These are phyloP conservation scores for Vespertilio murinus DNA, from an alignment of 2,797 vertebrate species.

Conservation along the genomic window DNA sequence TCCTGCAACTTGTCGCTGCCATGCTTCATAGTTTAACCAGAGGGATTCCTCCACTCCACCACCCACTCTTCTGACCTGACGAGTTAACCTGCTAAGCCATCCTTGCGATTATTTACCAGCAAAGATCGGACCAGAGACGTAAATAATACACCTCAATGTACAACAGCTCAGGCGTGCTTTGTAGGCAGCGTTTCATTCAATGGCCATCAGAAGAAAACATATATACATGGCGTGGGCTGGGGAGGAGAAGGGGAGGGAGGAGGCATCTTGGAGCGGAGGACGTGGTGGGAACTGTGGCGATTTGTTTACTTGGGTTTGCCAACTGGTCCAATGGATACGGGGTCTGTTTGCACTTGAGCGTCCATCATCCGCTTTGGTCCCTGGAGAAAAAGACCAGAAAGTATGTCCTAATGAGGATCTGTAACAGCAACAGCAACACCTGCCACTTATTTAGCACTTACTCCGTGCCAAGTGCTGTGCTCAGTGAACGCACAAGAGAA, in stretches of 20 bases:
- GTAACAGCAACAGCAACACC: background rate
- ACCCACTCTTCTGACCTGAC: background rate
- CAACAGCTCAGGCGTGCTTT: conserved; percentile 60
- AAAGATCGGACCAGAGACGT: conserved; percentile 69
- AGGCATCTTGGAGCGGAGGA: conserved; percentile 62
- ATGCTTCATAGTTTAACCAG: conserved; percentile 13
- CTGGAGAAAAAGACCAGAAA: conserved; percentile 81
- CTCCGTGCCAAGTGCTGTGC: background rate
- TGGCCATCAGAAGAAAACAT: conserved; percentile 50
- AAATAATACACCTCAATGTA: conserved; percentile 75
- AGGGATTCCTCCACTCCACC: background rate
- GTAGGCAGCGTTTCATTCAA: conserved; percentile 47
- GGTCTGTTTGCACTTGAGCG: conserved; percentile 94
- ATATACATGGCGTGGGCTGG: conserved; percentile 28
- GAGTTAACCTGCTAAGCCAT: conserved; percentile 42
- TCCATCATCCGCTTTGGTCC: conserved; percentile 93
- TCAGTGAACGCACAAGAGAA: background rate
- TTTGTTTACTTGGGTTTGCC: conserved; percentile 94
- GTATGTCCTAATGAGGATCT: background rate
- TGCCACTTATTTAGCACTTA: accelerated
- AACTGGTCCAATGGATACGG: conserved; percentile 86
- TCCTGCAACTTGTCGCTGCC: conserved; percentile 48
- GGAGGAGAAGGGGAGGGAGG: background rate
- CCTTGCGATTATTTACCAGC: conserved; percentile 60
- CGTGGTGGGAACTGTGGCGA: conserved; percentile 44